Percentiles rank a stretch among this genome's conserved stretches.
Evolutionary conservation across 2,797 vertebrate genomes (phyloP).

Genomic region (Coluber constrictor): DNA sequence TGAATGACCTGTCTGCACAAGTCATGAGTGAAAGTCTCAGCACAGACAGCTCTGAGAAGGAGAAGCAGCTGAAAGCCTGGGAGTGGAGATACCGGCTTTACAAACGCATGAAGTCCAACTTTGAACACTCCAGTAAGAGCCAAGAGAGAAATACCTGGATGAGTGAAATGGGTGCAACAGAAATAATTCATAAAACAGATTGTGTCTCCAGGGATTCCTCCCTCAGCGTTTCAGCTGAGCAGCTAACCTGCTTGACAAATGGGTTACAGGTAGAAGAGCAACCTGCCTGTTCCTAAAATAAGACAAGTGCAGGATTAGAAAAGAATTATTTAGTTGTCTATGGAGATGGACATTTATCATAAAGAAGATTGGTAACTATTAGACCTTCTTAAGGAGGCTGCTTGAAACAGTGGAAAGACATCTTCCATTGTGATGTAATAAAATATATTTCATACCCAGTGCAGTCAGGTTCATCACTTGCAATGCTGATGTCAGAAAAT

Average conservation of each 20-base stretch:
- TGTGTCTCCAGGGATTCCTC: background rate
- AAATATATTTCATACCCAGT: background rate
- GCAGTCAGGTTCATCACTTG: background rate
- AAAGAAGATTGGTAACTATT: background rate
- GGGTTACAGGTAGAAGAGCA: background rate
- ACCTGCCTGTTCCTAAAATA: background rate
- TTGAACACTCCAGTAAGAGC: conserved; percentile 89
- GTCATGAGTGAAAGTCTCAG: conserved; percentile 78
- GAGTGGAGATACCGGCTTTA: conserved; percentile 90
- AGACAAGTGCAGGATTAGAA: background rate
- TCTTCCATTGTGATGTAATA: background rate
- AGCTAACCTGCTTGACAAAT: background rate
- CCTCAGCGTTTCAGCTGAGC: background rate
- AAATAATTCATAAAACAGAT: background rate
- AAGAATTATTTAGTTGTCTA: background rate
- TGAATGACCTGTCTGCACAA: conserved; percentile 79
- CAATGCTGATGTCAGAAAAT: background rate
- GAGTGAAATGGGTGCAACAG: background rate
- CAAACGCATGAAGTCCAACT: conserved; percentile 87
- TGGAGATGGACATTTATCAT: background rate
- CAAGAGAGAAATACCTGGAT: background rate
- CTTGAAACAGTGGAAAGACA: no score
- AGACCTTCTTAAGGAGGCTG: background rate
- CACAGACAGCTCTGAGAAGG: conserved; percentile 81
- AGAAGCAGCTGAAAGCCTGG: conserved; percentile 88